Percentiles rank a stretch among this genome's conserved stretches.
phyloP scores from a whole-genome alignment of 1,140 invertebrate species.

The Saccostrea cuccullata region DNA sequence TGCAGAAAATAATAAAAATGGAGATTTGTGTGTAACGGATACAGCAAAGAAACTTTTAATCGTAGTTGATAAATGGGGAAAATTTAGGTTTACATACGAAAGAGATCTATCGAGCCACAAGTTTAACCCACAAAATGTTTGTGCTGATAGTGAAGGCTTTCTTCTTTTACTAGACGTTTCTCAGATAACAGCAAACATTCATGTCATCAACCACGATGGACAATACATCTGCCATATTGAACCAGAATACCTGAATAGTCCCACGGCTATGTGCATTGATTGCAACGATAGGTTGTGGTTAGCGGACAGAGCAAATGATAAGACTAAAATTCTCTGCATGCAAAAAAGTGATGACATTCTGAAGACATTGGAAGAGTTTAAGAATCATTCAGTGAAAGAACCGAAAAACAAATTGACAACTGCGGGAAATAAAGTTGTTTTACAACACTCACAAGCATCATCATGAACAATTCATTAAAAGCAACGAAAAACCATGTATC shows the following conservation, averaged over 20 bases:
- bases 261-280: neutral
- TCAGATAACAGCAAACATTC: neutral
- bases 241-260: neutral
- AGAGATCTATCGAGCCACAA: neutral
- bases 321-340: neutral
- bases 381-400: too few relatives aligned
- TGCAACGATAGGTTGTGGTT: neutral
- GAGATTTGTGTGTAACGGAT: neutral
- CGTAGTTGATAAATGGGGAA: neutral
- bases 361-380: too few relatives aligned
- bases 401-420: too few relatives aligned
- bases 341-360: too few relatives aligned
- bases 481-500: too few relatives aligned
- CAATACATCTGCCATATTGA: neutral
- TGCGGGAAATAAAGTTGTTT: too few relatives aligned
- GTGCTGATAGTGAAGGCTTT: neutral
- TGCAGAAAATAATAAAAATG: neutral
- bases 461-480: too few relatives aligned
- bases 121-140: neutral
- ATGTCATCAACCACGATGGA: neutral
- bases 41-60: neutral
- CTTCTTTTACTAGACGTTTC: neutral
- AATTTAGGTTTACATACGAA: neutral
- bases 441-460: too few relatives aligned
- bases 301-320: neutral